phyloP scores from a whole-genome alignment of 2,888 invertebrate genomes.

The Hermaeophaga mercurialis region DNA sequence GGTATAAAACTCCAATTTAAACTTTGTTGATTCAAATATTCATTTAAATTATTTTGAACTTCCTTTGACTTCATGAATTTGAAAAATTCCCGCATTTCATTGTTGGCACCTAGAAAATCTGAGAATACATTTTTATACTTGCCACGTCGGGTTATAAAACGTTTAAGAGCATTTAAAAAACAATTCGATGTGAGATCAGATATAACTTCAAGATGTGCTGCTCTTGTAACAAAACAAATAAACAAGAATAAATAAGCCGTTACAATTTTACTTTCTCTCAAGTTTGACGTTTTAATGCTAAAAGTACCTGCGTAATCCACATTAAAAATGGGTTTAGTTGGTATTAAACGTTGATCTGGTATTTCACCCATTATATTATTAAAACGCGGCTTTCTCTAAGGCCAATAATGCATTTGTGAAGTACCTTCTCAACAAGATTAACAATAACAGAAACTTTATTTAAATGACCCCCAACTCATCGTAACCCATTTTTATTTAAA shows the following conservation, averaged over 20 bases:
- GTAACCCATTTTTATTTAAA: background rate
- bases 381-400: background rate
- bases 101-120: background rate
- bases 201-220: conserved; percentile 2
- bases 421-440: background rate
- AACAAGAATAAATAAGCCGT: conserved; percentile 2
- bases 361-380: background rate
- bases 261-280: background rate
- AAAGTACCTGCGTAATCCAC: conserved; percentile 6
- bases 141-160: no score
- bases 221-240: no score
- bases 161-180: background rate
- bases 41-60: no score
- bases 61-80: no score
- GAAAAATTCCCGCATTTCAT: background rate
- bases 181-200: background rate
- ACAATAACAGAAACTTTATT: background rate
- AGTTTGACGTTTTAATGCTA: background rate
- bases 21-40: no score
- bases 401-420: background rate
- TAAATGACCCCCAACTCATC: background rate
- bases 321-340: background rate
- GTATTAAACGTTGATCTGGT: background rate
- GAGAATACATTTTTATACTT: no score
- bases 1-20: no score